Percentiles rank a stretch among this genome's conserved stretches.
Evolutionary conservation across 2,888 invertebrate species (phyloP).

Genomic region (Gymnoscelis rufifasciata): DNA sequence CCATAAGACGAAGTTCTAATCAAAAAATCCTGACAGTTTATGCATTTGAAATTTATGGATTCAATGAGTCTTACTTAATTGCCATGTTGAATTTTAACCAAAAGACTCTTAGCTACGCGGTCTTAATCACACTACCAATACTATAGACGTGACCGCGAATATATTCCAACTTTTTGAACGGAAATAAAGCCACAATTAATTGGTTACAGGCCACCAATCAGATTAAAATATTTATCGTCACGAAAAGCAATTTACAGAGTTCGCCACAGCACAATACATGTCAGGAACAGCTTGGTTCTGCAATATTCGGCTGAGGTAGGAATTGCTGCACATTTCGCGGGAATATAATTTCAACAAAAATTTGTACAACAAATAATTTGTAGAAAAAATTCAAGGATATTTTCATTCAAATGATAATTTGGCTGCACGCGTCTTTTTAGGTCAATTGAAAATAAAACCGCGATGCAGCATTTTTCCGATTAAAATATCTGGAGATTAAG

Average conservation of each 20-base stretch:
- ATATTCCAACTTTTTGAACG: slow-evolving; percentile 35
- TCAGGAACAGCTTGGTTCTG: slow-evolving; percentile 65
- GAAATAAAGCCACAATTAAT: slow-evolving; percentile 70
- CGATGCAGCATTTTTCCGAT: no score
- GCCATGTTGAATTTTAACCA: no score
- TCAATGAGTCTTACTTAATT: no score
- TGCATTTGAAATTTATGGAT: no score
- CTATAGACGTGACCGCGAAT: slow-evolving; percentile 1
- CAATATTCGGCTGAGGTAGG: slow-evolving; percentile 62
- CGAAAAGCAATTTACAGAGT: slow-evolving; percentile 74
- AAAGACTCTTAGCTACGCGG: background rate
- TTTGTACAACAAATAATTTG: slow-evolving; percentile 29
- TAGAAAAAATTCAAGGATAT: no score
- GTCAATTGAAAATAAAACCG: no score
- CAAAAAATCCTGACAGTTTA: no score
- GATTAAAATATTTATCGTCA: slow-evolving; percentile 76
- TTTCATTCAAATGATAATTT: no score
- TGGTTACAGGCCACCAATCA: slow-evolving; percentile 71
- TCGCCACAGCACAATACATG: slow-evolving; percentile 69
- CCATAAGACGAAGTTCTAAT: no score
- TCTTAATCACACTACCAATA: background rate
- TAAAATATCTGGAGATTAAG: no score
- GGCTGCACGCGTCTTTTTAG: no score
- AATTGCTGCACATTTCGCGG: slow-evolving; percentile 52
- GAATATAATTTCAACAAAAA: slow-evolving; percentile 45